Percentiles rank a stretch among this genome's conserved stretches.
phyloP scores from a whole-genome alignment of 2,113 vertebrate genomes.

The Callospermophilus lateralis region DNA sequence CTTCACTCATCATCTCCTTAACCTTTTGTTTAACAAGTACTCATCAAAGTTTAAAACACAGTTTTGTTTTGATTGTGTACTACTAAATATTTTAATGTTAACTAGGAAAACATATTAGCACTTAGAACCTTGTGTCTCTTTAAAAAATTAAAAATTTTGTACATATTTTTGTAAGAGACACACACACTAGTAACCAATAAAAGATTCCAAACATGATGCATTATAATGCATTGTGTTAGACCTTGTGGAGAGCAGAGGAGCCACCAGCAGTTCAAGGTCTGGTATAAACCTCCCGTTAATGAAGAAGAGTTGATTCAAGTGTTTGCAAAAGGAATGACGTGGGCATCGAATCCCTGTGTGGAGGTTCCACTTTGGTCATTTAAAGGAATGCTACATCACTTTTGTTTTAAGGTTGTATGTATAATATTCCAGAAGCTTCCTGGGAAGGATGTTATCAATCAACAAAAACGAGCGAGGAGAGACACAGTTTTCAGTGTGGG shows the following conservation, averaged over 20 bases:
- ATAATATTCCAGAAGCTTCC: not conserved
- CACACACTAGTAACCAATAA: not conserved
- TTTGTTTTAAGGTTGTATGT: not conserved
- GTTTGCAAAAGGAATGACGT: not conserved
- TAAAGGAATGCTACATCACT: not conserved
- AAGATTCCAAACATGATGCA: not conserved
- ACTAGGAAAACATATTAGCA: not conserved
- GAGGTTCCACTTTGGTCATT: not conserved
- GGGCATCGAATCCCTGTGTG: not conserved
- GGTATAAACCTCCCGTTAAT: rapidly evolving
- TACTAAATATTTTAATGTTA: not conserved
- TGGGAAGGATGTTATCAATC: not conserved
- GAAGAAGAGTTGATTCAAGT: not conserved
- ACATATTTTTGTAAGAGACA: not conserved
- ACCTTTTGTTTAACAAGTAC: not conserved
- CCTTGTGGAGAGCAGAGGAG: not conserved
- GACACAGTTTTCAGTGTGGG: not conserved
- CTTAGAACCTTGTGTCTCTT: not conserved
- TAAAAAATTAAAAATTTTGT: not conserved
- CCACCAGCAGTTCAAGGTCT: rapidly evolving
- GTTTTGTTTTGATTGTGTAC: conserved; percentile 1
- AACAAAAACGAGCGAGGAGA: not conserved
- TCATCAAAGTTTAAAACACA: not conserved
- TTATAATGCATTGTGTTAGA: not conserved
- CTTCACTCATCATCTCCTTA: not conserved